phyloP scores from a whole-genome alignment of 2,113 vertebrate genomes.

The Tamias sibiricus region DNA sequence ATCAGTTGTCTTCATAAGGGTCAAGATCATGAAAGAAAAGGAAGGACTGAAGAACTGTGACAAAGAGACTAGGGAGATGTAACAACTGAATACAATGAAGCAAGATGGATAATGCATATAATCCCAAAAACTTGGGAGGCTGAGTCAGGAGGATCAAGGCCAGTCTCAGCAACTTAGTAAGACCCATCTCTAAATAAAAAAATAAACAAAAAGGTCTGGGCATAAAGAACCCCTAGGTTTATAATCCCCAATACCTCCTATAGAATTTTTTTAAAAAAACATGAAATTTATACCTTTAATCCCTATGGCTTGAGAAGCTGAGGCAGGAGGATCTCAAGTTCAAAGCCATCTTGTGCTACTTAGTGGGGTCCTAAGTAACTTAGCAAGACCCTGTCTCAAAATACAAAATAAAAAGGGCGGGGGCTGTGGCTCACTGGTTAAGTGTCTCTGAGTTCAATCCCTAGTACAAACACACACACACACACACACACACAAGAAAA shows the following conservation, averaged over 20 bases:
- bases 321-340: too few relatives aligned
- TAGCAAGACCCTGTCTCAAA: not conserved
- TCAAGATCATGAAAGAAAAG: not conserved
- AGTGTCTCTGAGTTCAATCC: too few relatives aligned
- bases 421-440: too few relatives aligned
- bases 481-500: not conserved
- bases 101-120: not conserved
- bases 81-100: not conserved
- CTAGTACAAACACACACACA: too few relatives aligned
- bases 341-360: too few relatives aligned
- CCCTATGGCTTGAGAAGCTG: too few relatives aligned
- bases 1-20: not conserved
- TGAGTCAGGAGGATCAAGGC: not conserved
- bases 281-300: too few relatives aligned
- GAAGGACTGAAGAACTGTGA: not conserved
- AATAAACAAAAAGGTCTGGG: not conserved
- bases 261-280: too few relatives aligned
- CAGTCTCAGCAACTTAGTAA: not conserved
- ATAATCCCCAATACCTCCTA: not conserved
- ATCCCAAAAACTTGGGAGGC: not conserved
- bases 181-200: not conserved
- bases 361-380: too few relatives aligned
- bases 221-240: not conserved
- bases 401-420: not conserved
- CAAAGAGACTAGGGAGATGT: not conserved